Evolutionary conservation across 2,888 invertebrate species (phyloP).

Genomic region (Sthenelais limicola): DNA sequence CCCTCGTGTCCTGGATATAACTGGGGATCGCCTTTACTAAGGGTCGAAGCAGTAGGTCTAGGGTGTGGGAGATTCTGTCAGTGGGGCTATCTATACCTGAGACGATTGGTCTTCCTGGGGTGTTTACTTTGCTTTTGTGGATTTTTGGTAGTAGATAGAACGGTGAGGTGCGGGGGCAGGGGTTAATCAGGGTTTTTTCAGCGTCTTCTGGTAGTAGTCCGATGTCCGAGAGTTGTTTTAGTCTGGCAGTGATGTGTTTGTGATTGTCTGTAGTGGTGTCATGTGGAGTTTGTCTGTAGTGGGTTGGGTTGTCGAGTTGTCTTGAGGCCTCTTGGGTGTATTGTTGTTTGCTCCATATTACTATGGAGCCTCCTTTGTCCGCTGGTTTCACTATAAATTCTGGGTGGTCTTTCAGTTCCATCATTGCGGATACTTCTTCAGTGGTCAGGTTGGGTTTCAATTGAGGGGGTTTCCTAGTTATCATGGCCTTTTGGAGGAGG

Average conservation of each 20-base stretch:
- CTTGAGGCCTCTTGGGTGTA: neutral
- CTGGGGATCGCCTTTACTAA: neutral
- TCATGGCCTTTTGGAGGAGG: neutral
- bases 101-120: constrained; percentile 7
- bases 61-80: neutral
- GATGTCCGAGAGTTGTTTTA: neutral
- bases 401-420: neutral
- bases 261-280: neutral
- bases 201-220: neutral
- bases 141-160: constrained; percentile 12
- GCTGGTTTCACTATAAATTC: neutral
- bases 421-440: neutral
- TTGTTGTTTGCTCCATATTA: neutral
- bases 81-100: constrained; percentile 1
- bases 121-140: neutral
- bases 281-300: neutral
- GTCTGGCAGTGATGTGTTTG: neutral
- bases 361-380: constrained; percentile 21
- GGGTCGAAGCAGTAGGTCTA: neutral
- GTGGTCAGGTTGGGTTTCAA: neutral
- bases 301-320: neutral
- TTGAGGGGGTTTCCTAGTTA: neutral
- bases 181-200: neutral
- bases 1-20: neutral
- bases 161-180: neutral